Evolutionary conservation across 2,888 invertebrate genomes (phyloP).

Genomic region (Panzeria rudis): DNA sequence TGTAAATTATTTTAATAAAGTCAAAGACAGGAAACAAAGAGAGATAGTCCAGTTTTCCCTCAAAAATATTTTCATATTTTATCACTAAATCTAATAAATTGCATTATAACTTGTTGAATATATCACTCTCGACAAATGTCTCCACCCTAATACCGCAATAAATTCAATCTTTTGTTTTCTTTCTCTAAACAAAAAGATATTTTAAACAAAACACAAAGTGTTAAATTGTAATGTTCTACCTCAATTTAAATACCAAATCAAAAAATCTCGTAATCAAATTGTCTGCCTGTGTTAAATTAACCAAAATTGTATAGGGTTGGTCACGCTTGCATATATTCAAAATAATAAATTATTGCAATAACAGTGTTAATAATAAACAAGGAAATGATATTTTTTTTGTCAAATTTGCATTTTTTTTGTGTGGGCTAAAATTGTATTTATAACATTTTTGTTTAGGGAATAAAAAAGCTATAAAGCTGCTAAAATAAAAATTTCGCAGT

Average conservation of each 20-base stretch:
- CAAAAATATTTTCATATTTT: no score
- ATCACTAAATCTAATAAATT: no score
- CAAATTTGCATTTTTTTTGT: background rate
- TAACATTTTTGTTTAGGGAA: no score
- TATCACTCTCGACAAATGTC: background rate
- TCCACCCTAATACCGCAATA: background rate
- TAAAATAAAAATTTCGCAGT: no score
- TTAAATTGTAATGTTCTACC: constrained; percentile 18
- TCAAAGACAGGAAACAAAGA: no score
- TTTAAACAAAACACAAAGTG: constrained; percentile 18
- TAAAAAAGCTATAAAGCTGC: no score
- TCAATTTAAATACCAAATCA: constrained; percentile 23
- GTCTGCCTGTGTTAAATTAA: background rate
- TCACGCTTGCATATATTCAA: background rate
- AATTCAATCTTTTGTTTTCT: constrained; percentile 4
- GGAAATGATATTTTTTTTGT: background rate
- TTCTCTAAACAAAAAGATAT: background rate
- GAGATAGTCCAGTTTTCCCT: no score
- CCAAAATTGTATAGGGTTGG: background rate
- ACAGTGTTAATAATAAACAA: constrained; percentile 1
- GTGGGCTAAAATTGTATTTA: no score
- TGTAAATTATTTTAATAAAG: no score
- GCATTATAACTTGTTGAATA: no score
- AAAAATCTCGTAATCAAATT: constrained; percentile 5
- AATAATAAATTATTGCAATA: background rate